Percentiles rank a stretch among this genome's conserved stretches.
Evolutionary conservation across 2,113 vertebrate species (phyloP).

Genomic region (Trichomycterus rosablanca): DNA sequence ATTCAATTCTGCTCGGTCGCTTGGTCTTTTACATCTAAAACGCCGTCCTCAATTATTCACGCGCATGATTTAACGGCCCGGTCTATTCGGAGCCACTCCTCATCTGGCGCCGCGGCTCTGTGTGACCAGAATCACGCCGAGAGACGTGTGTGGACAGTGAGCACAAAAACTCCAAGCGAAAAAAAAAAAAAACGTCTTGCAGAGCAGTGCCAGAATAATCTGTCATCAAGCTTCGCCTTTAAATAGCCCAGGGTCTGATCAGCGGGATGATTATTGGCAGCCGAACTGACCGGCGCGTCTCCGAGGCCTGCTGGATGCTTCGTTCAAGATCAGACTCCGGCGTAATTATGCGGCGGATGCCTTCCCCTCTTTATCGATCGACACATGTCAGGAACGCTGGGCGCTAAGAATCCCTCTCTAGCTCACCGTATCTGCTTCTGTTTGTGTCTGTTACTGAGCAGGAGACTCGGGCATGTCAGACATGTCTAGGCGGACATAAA

Average conservation of each 20-base stretch:
- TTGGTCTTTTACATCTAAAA: background rate
- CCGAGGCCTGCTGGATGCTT: background rate
- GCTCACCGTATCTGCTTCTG: background rate
- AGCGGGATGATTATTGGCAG: background rate
- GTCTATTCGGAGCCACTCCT: conserved; percentile 61
- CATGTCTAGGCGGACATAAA: conserved; percentile 1
- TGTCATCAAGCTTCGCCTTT: background rate
- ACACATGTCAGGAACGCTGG: conserved; percentile 50
- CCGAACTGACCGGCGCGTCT: background rate
- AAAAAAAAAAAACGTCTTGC: background rate
- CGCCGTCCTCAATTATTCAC: background rate
- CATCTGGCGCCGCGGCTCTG: conserved; percentile 51
- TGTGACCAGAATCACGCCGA: conserved; percentile 62
- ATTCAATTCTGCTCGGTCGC: conserved; percentile 22
- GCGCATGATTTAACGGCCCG: conserved; percentile 53
- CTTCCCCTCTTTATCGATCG: conserved; percentile 6
- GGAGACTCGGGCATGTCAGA: background rate
- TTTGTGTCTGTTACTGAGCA: background rate
- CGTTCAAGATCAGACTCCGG: conserved; percentile 17
- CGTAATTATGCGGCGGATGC: conserved; percentile 57
- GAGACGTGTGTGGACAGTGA: conserved; percentile 9
- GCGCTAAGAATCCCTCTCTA: background rate
- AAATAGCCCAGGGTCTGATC: background rate
- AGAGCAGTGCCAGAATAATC: background rate
- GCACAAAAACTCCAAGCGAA: background rate